phyloP scores from a whole-genome alignment of 2,888 invertebrate genomes.

The Liposcelis brunnea region DNA sequence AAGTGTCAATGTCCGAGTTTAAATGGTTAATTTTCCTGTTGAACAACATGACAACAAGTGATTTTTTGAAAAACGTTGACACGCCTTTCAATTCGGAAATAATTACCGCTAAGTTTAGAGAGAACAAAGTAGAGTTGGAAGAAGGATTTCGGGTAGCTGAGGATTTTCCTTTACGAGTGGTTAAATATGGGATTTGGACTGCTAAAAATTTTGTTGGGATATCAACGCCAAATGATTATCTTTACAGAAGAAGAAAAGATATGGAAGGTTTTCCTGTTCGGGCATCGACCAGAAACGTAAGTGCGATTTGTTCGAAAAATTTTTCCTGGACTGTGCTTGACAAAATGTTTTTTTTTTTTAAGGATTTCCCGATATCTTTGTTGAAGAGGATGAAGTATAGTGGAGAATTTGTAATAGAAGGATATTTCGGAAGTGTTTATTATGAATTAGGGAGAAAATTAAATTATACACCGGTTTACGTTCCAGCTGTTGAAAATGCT shows the following conservation, averaged over 20 bases:
- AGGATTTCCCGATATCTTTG: not conserved
- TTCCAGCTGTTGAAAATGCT: not conserved
- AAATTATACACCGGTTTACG: not conserved
- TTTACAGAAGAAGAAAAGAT: not conserved
- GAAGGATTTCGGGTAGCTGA: not conserved
- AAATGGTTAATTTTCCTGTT: not conserved
- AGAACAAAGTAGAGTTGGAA: not conserved
- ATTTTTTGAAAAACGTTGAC: not conserved
- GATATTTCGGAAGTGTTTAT: not conserved
- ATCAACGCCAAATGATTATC: not conserved
- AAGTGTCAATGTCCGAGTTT: not conserved
- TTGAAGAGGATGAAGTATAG: not conserved
- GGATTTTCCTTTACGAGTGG: not conserved
- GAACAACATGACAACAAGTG: not conserved
- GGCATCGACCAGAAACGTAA: constrained; percentile 5
- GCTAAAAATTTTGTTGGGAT: not conserved
- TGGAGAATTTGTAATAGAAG: constrained; percentile 1
- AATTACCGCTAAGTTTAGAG: not conserved
- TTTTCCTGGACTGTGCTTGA: no score
- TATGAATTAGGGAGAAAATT: not conserved
- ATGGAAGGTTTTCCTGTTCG: not conserved
- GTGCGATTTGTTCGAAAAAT: no score
- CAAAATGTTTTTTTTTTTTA: no score
- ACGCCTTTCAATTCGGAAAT: not conserved
- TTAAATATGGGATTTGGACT: not conserved